These are phyloP conservation scores for Xiphorhynchus elegans DNA, from an alignment of 2,113 vertebrate species.

Conservation along the genomic window DNA sequence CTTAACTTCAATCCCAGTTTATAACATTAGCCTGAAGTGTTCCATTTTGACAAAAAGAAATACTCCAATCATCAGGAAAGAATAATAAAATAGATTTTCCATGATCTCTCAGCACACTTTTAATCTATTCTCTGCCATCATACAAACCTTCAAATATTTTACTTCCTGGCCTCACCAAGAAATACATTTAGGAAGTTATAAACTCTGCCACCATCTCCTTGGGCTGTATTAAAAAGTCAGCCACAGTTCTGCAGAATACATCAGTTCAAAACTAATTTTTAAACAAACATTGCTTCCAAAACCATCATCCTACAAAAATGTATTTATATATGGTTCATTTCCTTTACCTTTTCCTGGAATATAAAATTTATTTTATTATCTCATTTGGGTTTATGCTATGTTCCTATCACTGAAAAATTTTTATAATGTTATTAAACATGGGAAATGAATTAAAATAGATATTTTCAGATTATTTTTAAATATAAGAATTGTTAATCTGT, in stretches of 20 bases:
- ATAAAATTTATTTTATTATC: not conserved
- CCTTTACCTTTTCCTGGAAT: not conserved
- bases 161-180: not conserved
- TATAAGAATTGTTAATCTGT: not conserved
- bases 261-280: not conserved
- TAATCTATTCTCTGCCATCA: not conserved
- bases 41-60: not conserved
- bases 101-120: not conserved
- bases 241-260: not conserved
- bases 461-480: not conserved
- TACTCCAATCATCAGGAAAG: not conserved
- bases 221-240: not conserved
- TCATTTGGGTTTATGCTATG: not conserved
- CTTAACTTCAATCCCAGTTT: not conserved
- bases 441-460: not conserved
- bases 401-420: not conserved
- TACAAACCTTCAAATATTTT: not conserved
- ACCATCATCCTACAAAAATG: not conserved
- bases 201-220: not conserved
- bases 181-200: not conserved
- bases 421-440: not conserved
- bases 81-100: not conserved
- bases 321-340: not conserved
- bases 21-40: not conserved
- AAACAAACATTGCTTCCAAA: not conserved